Conservation (phyloP, 2,113 vertebrate species). For the Channa maculata region DNA sequence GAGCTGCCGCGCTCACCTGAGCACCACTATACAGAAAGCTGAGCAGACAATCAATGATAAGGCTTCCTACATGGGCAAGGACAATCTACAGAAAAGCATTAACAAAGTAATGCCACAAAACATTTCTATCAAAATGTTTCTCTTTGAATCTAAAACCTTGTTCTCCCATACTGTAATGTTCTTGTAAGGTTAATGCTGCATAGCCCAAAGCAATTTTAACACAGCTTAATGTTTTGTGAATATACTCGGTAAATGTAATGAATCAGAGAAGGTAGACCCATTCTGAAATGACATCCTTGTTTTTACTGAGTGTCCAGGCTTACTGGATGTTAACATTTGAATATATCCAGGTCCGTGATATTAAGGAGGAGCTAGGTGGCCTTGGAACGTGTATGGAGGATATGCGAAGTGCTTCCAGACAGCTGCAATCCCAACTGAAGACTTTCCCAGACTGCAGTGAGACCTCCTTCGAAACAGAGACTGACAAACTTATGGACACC, state of each 20-base stretch:
- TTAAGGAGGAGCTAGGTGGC: constrained; percentile 88
- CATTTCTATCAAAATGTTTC: neutral
- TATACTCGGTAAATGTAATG: no score
- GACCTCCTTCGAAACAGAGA: constrained; percentile 89
- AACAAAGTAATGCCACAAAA: constrained; percentile 80
- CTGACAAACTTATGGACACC: constrained; percentile 90
- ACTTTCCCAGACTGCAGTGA: constrained; percentile 91
- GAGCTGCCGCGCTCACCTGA: constrained; percentile 85
- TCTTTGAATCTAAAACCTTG: neutral
- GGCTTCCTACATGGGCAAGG: constrained; percentile 93
- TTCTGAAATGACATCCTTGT: neutral
- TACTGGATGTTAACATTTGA: neutral
- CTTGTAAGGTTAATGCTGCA: no score
- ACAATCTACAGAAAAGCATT: constrained; percentile 90
- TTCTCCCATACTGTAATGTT: neutral
- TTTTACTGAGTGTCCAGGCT: neutral
- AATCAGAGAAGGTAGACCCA: no score
- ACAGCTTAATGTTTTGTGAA: no score
- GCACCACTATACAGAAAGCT: constrained; percentile 88
- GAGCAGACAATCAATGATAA: constrained; percentile 87
- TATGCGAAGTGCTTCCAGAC: constrained; percentile 89
- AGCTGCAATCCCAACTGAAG: constrained; percentile 91
- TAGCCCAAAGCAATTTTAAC: no score
- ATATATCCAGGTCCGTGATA: constrained; percentile 83
- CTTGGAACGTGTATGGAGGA: constrained; percentile 87